These are phyloP conservation scores for Drosophila asahinai DNA, from an alignment of 1,140 invertebrate species.

Conservation along the genomic window DNA sequence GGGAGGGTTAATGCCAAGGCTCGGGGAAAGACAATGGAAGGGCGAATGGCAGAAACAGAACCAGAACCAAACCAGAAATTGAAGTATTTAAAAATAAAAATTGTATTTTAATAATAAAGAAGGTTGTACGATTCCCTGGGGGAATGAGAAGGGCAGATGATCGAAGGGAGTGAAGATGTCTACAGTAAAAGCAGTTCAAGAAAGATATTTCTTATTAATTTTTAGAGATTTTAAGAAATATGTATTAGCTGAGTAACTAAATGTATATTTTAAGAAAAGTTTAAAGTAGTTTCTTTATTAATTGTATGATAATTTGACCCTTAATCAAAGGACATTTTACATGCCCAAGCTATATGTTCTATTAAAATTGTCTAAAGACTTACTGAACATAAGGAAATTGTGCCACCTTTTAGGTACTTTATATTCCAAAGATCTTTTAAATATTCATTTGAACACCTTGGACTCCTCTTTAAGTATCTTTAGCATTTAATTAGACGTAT, in stretches of 20 bases:
- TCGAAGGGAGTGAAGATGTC: not conserved
- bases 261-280: no score
- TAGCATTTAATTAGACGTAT: not conserved
- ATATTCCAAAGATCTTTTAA: no score
- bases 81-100: constrained; percentile 56
- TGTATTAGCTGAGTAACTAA: not conserved
- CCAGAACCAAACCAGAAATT: constrained; percentile 35
- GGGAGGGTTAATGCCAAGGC: constrained; percentile 5
- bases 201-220: no score
- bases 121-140: constrained; percentile 23
- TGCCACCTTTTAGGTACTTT: no score
- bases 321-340: no score
- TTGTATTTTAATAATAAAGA: constrained; percentile 54
- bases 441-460: not conserved
- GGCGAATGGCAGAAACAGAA: constrained; percentile 21
- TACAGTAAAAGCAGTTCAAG: constrained; percentile 4
- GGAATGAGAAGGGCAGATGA: not conserved
- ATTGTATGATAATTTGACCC: no score
- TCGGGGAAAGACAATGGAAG: constrained; percentile 35
- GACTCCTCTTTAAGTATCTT: not conserved
- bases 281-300: no score
- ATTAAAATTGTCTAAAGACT: no score
- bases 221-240: not conserved
- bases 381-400: no score
- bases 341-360: no score